These are phyloP conservation scores for Panthera uncia DNA, from an alignment of 2,113 vertebrate species.

Conservation along the genomic window DNA sequence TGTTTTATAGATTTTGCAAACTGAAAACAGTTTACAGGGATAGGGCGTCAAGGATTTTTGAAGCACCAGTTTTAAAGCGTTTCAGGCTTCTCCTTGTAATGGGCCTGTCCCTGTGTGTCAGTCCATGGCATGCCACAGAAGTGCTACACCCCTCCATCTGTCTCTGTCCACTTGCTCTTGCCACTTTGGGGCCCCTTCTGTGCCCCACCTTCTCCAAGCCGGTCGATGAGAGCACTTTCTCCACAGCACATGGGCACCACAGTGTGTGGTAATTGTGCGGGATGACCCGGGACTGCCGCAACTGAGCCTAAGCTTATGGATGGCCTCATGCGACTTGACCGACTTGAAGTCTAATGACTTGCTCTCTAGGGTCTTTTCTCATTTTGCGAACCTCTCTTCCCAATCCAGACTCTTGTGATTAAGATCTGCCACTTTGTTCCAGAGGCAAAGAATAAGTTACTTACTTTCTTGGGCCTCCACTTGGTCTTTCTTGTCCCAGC, in stretches of 20 bases:
- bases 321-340: background rate
- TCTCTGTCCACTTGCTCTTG: background rate
- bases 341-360: background rate
- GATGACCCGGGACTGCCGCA: background rate
- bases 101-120: background rate
- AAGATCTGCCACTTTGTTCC: background rate
- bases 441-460: background rate
- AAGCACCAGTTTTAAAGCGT: background rate
- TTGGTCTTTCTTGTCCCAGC: background rate
- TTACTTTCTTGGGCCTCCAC: background rate
- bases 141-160: background rate
- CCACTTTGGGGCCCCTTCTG: background rate
- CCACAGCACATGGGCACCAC: accelerated
- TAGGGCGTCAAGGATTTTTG: background rate
- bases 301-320: background rate
- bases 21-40: background rate
- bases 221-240: background rate
- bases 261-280: background rate
- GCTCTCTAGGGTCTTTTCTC: background rate
- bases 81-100: background rate
- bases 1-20: background rate
- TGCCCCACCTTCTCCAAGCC: background rate
- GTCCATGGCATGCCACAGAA: background rate
- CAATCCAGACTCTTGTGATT: background rate
- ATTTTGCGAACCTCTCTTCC: background rate